Evolutionary conservation across 1,140 invertebrate species (phyloP), one percentile per base, ranked within the genome.

Genomic region (Protaetia brevitarsis): DNA sequence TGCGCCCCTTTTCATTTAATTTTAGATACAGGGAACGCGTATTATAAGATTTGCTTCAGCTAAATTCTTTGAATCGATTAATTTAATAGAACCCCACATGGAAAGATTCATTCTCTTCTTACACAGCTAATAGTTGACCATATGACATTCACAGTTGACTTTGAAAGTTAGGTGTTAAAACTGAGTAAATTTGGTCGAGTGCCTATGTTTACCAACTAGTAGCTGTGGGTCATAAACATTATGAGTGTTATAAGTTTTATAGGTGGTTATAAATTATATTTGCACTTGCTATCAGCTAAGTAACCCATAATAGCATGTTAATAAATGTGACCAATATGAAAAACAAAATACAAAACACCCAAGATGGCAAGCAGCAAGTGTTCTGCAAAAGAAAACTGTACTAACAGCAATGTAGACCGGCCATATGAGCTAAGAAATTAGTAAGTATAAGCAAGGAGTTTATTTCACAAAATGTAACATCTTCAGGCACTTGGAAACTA

Each of bases 251-350:
- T 21, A 19, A 45, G 16, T 6, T 51, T 23, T 51, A 51, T 23
- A 23, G 41, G 26, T 51, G 41, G 41, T 51, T 51, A 10, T 51
- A 51, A 51, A 51, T 51, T 23, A 51, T 7, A 51, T n/a, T n/a
- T n/a, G n/a, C n/a, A n/a, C n/a, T n/a, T n/a, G n/a, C n/a, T n/a
- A n/a, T n/a, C n/a, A n/a, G n/a, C n/a, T n/a, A n/a, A n/a, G n/a
- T n/a, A n/a, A n/a, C n/a, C n/a, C n/a, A n/a, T n/a, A n/a, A n/a
- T n/a, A n/a, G n/a, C n/a, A n/a, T n/a, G n/a, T n/a, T n/a, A n/a
- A n/a, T n/a, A n/a, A n/a, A n/a, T n/a, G n/a, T n/a, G n/a, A n/a
- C n/a, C n/a, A n/a, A n/a, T n/a, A n/a, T n/a, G n/a, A n/a, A n/a
- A n/a, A n/a, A n/a, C n/a, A n/a, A n/a, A n/a, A n/a, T n/a, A n/a